A percentile compares a stretch with the other conserved stretches of the same genome.
phyloP scores from a whole-genome alignment of 2,888 invertebrate species.

The Callosobruchus maculatus region DNA sequence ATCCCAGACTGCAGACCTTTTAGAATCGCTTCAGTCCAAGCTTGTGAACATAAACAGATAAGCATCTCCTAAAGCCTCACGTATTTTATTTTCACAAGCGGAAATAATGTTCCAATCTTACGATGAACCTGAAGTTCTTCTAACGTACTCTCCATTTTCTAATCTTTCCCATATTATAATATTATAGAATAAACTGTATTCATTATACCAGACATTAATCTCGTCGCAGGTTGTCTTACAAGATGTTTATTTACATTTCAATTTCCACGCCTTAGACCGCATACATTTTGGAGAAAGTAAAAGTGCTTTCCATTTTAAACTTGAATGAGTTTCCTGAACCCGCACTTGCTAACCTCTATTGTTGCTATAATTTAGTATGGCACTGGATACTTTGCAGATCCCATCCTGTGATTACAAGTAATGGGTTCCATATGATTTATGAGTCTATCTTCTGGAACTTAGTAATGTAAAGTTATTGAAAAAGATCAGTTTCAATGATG shows the following conservation, averaged over 20 bases:
- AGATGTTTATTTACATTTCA: not conserved
- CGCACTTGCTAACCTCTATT: not conserved
- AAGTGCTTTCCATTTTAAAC: not conserved
- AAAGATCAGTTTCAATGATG: too few relatives aligned
- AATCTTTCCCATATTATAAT: not conserved
- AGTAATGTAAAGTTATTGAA: too few relatives aligned
- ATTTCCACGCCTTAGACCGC: not conserved
- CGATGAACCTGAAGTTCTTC: not conserved
- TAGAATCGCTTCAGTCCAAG: too few relatives aligned
- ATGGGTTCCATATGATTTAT: too few relatives aligned
- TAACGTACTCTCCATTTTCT: not conserved
- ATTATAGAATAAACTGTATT: not conserved
- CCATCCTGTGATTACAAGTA: too few relatives aligned
- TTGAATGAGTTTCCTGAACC: not conserved
- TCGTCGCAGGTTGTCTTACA: not conserved
- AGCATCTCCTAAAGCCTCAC: too few relatives aligned
- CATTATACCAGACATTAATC: not conserved
- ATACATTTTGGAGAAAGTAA: not conserved
- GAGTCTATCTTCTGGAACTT: too few relatives aligned
- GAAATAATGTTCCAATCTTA: not conserved
- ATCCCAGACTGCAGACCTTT: too few relatives aligned
- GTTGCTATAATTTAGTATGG: too few relatives aligned
- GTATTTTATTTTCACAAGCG: not conserved
- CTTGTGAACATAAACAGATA: too few relatives aligned
- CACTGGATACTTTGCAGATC: too few relatives aligned